phyloP scores from a whole-genome alignment of 1,140 invertebrate species.

The Diploscapter pachys region DNA sequence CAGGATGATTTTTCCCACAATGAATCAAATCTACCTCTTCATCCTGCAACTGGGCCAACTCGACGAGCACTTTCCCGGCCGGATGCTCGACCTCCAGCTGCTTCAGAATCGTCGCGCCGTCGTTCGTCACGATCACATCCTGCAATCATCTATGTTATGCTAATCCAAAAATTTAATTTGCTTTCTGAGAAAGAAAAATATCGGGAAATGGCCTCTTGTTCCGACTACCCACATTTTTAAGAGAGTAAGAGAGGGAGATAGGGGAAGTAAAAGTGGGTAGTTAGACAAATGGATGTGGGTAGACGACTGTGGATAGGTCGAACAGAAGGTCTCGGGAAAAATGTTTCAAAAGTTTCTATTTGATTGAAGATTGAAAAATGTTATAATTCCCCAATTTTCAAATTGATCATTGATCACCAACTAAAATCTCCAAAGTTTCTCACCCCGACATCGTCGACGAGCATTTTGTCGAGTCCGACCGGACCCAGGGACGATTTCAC shows the following conservation, averaged over 20 bases:
- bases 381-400: too few relatives aligned
- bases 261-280: too few relatives aligned
- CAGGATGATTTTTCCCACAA: too few relatives aligned
- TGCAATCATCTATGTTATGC: conserved; percentile 49
- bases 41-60: conserved; percentile 93
- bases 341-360: too few relatives aligned
- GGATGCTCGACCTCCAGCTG: conserved; percentile 97
- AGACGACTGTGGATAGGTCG: too few relatives aligned
- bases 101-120: conserved; percentile 95
- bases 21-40: conserved; percentile 71
- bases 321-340: too few relatives aligned
- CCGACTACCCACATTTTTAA: too few relatives aligned
- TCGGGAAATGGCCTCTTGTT: conserved; percentile 39
- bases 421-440: conserved; percentile 43
- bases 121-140: conserved; percentile 98
- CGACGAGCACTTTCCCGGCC: conserved; percentile 90
- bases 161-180: background rate
- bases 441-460: conserved; percentile 98
- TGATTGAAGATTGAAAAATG: conserved; percentile 42
- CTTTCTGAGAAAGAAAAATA: conserved; percentile 26
- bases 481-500: conserved; percentile 97
- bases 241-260: too few relatives aligned
- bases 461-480: conserved; percentile 98
- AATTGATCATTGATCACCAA: too few relatives aligned
- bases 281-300: too few relatives aligned